Evolutionary conservation across 2,888 invertebrate species (phyloP).

Genomic region (Drosophila neonasuta): DNA sequence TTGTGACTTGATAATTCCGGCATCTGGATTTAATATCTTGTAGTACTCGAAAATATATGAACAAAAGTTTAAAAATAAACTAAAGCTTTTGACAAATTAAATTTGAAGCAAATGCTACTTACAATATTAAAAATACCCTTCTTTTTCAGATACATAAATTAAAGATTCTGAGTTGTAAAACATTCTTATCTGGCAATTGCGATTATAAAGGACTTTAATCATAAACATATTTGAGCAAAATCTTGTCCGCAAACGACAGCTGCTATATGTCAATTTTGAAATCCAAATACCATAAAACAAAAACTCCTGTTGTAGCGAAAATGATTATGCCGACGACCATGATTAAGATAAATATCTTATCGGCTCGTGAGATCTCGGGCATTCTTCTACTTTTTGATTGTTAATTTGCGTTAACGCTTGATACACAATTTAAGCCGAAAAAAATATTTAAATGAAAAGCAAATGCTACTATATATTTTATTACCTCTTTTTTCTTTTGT

Average conservation of each 20-base stretch:
- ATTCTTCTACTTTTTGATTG: background rate
- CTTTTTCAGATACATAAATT: background rate
- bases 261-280: background rate
- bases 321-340: conserved; percentile 4
- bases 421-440: background rate
- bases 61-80: background rate
- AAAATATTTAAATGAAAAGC: conserved; percentile 11
- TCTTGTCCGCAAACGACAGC: background rate
- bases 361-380: background rate
- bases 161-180: background rate
- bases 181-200: background rate
- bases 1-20: background rate
- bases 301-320: background rate
- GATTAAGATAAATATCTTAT: conserved; percentile 5
- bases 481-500: background rate
- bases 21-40: background rate
- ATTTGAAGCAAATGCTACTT: conserved; percentile 10
- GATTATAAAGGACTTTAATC: no score
- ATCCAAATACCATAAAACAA: conserved; percentile 1
- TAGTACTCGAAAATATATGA: no score
- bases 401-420: background rate
- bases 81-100: background rate
- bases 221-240: background rate
- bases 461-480: conserved; percentile 4
- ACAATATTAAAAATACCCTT: background rate